phyloP scores from a whole-genome alignment of 1,140 invertebrate genomes.

The Leptinotarsa lineolata region DNA sequence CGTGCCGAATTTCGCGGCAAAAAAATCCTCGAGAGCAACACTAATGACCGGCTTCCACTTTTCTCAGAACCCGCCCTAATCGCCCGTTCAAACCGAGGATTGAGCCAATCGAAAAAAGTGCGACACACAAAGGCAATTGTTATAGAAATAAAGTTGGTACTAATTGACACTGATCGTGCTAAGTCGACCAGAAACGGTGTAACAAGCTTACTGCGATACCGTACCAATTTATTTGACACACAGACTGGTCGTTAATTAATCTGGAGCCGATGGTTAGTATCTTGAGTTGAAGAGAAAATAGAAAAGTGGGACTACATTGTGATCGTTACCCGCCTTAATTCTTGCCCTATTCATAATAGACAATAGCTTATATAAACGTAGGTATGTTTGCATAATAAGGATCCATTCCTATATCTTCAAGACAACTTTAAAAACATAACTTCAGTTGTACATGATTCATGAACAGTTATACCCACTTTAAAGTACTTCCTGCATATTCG shows the following conservation, averaged over 20 bases:
- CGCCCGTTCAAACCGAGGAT: conserved; percentile 27
- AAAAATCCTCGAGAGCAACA: conserved; percentile 8
- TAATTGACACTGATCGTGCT: conserved; percentile 43
- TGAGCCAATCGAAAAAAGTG: conserved; percentile 36
- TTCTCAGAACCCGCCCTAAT: conserved; percentile 28
- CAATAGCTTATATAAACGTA: no score
- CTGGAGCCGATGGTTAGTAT: conserved; percentile 17
- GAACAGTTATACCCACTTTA: no score
- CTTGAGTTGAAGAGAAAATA: conserved; percentile 15
- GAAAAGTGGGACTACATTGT: background rate
- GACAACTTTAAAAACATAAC: no score
- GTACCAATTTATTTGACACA: conserved; percentile 34
- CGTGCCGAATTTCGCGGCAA: background rate
- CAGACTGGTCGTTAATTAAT: conserved; percentile 29
- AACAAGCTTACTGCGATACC: conserved; percentile 30
- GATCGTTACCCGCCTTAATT: background rate
- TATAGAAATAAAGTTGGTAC: conserved; percentile 34
- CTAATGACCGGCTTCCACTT: conserved; percentile 25
- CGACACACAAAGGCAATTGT: conserved; percentile 38
- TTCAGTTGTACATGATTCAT: no score
- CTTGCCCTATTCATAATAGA: no score
- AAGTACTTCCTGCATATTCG: no score
- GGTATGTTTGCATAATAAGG: no score
- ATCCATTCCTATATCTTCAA: no score
- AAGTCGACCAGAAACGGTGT: conserved; percentile 38